phyloP scores from a whole-genome alignment of 2,113 vertebrate genomes.

The Zootoca vivipara region DNA sequence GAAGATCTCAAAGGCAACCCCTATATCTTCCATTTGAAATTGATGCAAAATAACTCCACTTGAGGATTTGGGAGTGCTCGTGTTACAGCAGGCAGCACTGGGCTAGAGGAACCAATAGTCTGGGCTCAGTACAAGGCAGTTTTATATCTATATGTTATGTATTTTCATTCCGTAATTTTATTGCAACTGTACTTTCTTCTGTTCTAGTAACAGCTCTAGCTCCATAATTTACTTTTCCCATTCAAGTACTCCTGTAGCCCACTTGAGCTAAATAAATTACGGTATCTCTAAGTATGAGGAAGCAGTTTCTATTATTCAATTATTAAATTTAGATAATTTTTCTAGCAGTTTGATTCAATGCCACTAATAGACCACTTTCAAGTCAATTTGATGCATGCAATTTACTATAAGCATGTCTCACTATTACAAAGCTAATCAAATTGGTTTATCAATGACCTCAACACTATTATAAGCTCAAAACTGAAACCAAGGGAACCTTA shows the following conservation, averaged over 20 bases:
- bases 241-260: conserved; percentile 40
- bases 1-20: not conserved
- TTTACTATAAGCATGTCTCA: conserved; percentile 59
- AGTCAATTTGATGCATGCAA: conserved; percentile 69
- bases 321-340: conserved; percentile 71
- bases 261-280: conserved; percentile 66
- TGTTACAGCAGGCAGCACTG: not conserved
- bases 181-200: conserved; percentile 6
- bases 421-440: conserved; percentile 58
- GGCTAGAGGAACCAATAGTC: not conserved
- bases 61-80: not conserved
- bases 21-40: not conserved
- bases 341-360: conserved; percentile 68
- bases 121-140: not conserved
- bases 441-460: conserved; percentile 43
- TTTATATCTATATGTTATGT: not conserved
- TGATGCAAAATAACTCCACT: not conserved
- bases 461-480: conserved; percentile 11
- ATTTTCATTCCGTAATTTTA: conserved; percentile 38
- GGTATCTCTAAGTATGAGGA: conserved; percentile 60
- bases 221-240: conserved; percentile 57
- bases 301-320: conserved; percentile 61
- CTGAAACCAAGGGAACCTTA: too few species aligned
- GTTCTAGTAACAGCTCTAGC: conserved; percentile 3
- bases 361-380: conserved; percentile 66